Conservation (phyloP, 2,888 invertebrate species). For the Acanthoscelides obtectus region DNA sequence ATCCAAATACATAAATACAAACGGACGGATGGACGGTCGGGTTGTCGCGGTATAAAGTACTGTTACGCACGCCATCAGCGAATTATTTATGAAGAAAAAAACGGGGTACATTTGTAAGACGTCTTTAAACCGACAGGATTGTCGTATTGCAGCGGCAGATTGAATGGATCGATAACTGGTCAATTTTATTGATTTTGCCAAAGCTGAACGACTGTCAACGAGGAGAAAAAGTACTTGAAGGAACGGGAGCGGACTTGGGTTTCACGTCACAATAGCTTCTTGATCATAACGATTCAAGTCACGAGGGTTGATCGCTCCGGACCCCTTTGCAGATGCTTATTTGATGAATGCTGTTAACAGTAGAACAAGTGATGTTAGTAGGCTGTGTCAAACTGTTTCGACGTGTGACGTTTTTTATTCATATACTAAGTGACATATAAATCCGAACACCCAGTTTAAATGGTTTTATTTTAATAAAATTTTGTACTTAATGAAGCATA, state of each 20-base stretch:
- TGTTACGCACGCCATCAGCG: constrained; percentile 1
- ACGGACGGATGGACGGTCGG: not conserved
- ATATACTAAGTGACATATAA: no score
- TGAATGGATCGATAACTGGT: not conserved
- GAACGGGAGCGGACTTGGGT: not conserved
- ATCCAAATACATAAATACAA: not conserved
- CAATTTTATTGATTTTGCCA: not conserved
- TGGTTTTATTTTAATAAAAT: no score
- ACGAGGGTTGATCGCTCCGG: no score
- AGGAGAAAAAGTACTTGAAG: not conserved
- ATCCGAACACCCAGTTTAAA: no score
- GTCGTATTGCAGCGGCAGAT: not conserved
- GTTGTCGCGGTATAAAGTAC: not conserved
- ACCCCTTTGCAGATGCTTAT: no score
- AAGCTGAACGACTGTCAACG: not conserved
- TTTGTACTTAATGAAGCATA: no score
- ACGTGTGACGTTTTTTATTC: no score
- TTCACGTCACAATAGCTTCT: no score
- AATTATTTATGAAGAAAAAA: constrained; percentile 6
- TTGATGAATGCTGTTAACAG: no score
- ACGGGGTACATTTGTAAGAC: constrained; percentile 4
- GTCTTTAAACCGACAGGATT: constrained; percentile 2
- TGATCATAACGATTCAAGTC: no score
- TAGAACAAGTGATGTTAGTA: no score
- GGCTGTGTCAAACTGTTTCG: no score